A percentile compares a stretch with the other conserved stretches of the same genome.
Conservation (phyloP, 1,140 invertebrate genomes). For the Gonioctena quinquepunctata region DNA sequence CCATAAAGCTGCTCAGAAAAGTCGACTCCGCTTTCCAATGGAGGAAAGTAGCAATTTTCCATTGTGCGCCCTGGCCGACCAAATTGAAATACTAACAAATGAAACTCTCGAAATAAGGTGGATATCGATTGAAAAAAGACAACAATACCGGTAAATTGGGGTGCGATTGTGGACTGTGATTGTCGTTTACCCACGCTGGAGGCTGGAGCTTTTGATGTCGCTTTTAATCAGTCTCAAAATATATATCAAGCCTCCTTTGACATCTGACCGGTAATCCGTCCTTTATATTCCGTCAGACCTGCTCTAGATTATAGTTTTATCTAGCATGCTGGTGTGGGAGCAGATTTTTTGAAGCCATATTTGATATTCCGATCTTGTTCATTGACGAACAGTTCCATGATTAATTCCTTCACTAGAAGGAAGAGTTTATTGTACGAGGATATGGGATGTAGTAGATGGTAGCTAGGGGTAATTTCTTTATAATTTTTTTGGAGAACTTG, state of each 20-base stretch:
- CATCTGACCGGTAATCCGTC: slow-evolving; percentile 54
- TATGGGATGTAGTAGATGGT: no score
- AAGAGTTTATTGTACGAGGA: no score
- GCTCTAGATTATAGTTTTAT: slow-evolving; percentile 28
- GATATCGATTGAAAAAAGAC: slow-evolving; percentile 55
- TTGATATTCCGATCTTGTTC: no score
- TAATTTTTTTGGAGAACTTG: no score
- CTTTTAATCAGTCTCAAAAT: slow-evolving; percentile 54
- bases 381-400: no score
- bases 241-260: slow-evolving; percentile 48
- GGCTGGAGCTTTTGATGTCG: slow-evolving; percentile 49
- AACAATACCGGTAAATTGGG: slow-evolving; percentile 54
- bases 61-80: slow-evolving; percentile 26
- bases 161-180: slow-evolving; percentile 52
- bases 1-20: slow-evolving; percentile 27
- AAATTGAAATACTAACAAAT: slow-evolving; percentile 50
- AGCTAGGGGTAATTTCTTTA: no score
- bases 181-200: slow-evolving; percentile 48
- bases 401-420: no score
- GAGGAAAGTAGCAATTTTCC: slow-evolving; percentile 10
- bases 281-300: slow-evolving; percentile 41
- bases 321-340: not conserved
- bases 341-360: not conserved
- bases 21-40: slow-evolving; percentile 17
- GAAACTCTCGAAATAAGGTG: slow-evolving; percentile 40